phyloP scores from a whole-genome alignment of 2,797 vertebrate species.

The Rhinatrema bivittatum region DNA sequence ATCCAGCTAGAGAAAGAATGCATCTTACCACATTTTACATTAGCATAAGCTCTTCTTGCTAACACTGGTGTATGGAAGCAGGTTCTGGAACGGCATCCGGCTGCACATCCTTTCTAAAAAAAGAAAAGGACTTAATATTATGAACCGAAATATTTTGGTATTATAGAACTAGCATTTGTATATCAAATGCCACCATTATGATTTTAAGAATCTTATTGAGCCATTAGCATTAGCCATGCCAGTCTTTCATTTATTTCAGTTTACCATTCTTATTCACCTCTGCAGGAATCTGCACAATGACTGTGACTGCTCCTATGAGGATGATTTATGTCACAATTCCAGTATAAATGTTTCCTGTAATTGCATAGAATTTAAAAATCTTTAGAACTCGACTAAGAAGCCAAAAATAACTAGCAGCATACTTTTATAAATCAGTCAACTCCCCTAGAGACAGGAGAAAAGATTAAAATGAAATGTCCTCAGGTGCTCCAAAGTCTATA shows the following conservation, averaged over 20 bases:
- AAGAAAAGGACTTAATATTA: slow-evolving; percentile 2
- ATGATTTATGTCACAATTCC: slow-evolving; percentile 54
- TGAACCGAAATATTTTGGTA: slow-evolving; percentile 20
- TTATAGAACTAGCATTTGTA: slow-evolving; percentile 7
- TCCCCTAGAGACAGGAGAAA: slow-evolving; percentile 36
- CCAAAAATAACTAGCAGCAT: slow-evolving; percentile 49
- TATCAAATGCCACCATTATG: slow-evolving; percentile 31
- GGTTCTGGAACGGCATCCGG: slow-evolving; percentile 16
- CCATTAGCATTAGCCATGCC: slow-evolving; percentile 48
- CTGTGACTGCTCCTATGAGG: slow-evolving; percentile 29
- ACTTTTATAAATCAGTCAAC: slow-evolving; percentile 60
- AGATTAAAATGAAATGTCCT: slow-evolving; percentile 15
- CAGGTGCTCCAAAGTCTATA: no score
- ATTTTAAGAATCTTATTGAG: slow-evolving; percentile 37
- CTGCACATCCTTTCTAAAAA: slow-evolving; percentile 15
- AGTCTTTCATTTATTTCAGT: slow-evolving; percentile 61
- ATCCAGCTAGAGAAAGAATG: background rate
- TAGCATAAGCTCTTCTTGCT: slow-evolving; percentile 8
- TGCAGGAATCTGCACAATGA: slow-evolving; percentile 32
- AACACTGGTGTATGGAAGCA: slow-evolving; percentile 17
- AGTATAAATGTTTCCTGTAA: slow-evolving; percentile 43
- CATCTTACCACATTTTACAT: slow-evolving; percentile 16
- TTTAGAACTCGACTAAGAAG: slow-evolving; percentile 47
- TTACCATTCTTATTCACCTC: slow-evolving; percentile 58
- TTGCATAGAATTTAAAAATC: slow-evolving; percentile 47